phyloP scores from a whole-genome alignment of 2,797 vertebrate genomes.

The Fundulus diaphanus region DNA sequence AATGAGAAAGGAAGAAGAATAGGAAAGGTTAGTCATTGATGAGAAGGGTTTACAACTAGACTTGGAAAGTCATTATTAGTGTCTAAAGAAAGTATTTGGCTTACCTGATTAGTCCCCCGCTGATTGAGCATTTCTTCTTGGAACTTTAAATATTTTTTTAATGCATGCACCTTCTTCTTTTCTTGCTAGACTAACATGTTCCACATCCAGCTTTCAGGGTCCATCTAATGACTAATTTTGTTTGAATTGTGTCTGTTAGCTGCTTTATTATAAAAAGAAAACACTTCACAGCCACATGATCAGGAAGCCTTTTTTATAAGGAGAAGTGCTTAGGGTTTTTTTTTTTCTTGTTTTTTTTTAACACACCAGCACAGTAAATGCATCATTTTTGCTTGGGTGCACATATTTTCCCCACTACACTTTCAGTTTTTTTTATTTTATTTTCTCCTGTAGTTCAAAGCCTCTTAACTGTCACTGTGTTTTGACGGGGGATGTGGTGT shows the following conservation, averaged over 20 bases:
- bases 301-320: not conserved
- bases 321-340: not conserved
- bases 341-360: not conserved
- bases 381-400: not conserved
- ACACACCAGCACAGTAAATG: not conserved
- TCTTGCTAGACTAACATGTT: not conserved
- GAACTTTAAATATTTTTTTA: slow-evolving; percentile 14
- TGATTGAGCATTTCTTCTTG: not conserved
- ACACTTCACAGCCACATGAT: not conserved
- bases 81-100: slow-evolving; percentile 26
- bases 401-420: not conserved
- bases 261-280: not conserved
- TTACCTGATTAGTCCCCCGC: slow-evolving; percentile 34
- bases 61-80: slow-evolving; percentile 46
- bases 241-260: not conserved
- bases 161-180: not conserved
- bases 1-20: slow-evolving; percentile 57
- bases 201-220: not conserved
- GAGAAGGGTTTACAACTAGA: slow-evolving; percentile 42
- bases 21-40: slow-evolving; percentile 66
- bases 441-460: too few species aligned
- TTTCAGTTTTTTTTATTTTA: not conserved
- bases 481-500: not conserved
- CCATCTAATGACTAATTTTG: not conserved
- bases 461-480: not conserved